phyloP scores from a whole-genome alignment of 2,888 invertebrate genomes.

The Stenolophus ochropezus region DNA sequence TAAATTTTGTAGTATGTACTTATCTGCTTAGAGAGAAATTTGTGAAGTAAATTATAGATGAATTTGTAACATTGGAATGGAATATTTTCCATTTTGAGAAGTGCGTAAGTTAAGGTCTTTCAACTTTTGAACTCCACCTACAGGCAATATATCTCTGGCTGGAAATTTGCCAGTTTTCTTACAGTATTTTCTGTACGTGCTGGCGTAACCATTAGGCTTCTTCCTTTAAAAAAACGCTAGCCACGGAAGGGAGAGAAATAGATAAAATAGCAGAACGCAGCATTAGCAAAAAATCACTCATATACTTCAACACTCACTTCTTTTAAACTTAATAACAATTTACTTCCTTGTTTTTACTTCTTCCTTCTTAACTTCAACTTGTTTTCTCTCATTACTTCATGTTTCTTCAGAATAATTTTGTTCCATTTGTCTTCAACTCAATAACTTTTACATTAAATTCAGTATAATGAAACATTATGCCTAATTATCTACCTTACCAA shows the following conservation, averaged over 20 bases:
- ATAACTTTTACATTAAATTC: too few species aligned
- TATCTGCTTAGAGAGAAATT: not conserved
- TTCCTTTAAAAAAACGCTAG: slow-evolving; percentile 29
- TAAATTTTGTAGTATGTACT: not conserved
- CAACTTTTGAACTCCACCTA: slow-evolving; percentile 50
- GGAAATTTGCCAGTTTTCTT: slow-evolving; percentile 49
- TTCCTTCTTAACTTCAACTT: too few species aligned
- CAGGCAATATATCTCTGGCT: slow-evolving; percentile 28
- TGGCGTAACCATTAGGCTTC: slow-evolving; percentile 33
- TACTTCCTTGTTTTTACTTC: not conserved
- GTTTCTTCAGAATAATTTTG: too few species aligned
- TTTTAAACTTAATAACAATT: slow-evolving; percentile 8
- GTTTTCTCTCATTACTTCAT: too few species aligned
- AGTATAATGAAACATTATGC: too few species aligned
- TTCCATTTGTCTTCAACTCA: too few species aligned
- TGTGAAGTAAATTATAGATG: not conserved
- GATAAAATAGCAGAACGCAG: slow-evolving; percentile 21
- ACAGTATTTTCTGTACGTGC: slow-evolving; percentile 45
- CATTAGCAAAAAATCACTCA: slow-evolving; percentile 21
- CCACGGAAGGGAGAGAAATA: slow-evolving; percentile 9
- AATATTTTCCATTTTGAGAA: slow-evolving; percentile 9
- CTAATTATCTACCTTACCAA: too few species aligned
- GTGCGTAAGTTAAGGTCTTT: slow-evolving; percentile 32
- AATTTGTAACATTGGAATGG: not conserved
- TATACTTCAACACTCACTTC: not conserved